Evolutionary conservation across 2,888 invertebrate genomes (phyloP).

Genomic region (Matsumyia berberina): DNA sequence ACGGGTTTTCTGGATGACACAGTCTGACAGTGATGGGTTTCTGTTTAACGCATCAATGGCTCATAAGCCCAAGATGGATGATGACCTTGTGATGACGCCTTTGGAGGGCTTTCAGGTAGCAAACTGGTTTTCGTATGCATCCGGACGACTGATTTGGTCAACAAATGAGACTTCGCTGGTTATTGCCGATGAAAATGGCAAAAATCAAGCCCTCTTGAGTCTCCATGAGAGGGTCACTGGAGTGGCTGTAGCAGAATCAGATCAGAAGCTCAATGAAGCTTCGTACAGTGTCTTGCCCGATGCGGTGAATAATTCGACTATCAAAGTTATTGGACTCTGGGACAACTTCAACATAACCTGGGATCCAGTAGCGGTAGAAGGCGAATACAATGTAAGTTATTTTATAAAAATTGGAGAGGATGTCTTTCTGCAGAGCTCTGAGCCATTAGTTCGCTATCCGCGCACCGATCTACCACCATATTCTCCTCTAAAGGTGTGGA

Average conservation of each 20-base stretch:
- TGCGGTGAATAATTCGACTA: conserved; percentile 87
- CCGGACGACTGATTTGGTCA: conserved; percentile 93
- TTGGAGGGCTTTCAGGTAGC: conserved; percentile 78
- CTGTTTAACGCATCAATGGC: conserved; percentile 90
- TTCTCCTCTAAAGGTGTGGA: conserved; percentile 88
- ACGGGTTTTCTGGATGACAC: conserved; percentile 93
- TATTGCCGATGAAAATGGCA: conserved; percentile 90
- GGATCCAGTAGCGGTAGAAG: conserved; percentile 90
- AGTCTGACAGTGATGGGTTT: conserved; percentile 89
- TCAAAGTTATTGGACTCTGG: conserved; percentile 89
- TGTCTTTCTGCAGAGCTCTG: conserved; percentile 79
- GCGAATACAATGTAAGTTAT: conserved; percentile 93
- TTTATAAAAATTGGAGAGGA: conserved; percentile 87
- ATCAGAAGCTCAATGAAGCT: conserved; percentile 88
- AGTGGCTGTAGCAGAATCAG: conserved; percentile 86
- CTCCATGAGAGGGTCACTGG: neutral
- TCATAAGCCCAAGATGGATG: conserved; percentile 80
- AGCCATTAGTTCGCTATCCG: conserved; percentile 85
- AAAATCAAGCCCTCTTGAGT: conserved; percentile 88
- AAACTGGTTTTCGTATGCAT: conserved; percentile 91
- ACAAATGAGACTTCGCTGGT: conserved; percentile 90
- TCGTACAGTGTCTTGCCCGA: conserved; percentile 88
- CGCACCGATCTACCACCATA: conserved; percentile 86
- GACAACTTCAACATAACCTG: conserved; percentile 93
- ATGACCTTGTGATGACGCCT: conserved; percentile 82